A percentile compares a stretch with the other conserved stretches of the same genome.
Conservation (phyloP, 2,888 invertebrate genomes). For the Horisme vitalbata region DNA sequence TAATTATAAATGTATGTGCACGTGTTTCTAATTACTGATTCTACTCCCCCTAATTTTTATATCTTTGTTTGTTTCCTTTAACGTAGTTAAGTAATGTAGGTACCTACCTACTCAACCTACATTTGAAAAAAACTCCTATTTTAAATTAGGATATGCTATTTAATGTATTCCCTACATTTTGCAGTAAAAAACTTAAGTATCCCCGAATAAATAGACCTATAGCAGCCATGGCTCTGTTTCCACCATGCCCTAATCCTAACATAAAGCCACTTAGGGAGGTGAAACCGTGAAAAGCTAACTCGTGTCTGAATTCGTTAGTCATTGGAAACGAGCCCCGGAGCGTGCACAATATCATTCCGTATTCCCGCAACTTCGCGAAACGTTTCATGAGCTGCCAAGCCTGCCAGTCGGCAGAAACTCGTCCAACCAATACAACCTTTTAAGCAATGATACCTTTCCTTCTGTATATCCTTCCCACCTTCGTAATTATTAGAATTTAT, state of each 20-base stretch:
- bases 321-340: slow-evolving; percentile 56
- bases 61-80: slow-evolving; percentile 12
- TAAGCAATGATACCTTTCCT: slow-evolving; percentile 40
- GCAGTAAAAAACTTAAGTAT: no score
- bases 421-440: slow-evolving; percentile 38
- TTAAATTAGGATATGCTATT: no score
- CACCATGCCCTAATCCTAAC: no score
- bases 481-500: slow-evolving; percentile 43
- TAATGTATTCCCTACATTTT: no score
- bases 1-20: slow-evolving; percentile 7
- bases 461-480: slow-evolving; percentile 37
- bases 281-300: slow-evolving; percentile 4
- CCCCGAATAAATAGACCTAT: no score
- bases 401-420: slow-evolving; percentile 60
- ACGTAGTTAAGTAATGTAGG: no score
- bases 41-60: no score
- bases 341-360: slow-evolving; percentile 50
- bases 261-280: no score
- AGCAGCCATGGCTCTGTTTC: no score
- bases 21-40: slow-evolving; percentile 21
- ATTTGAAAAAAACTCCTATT: no score
- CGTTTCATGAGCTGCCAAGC: slow-evolving; percentile 61
- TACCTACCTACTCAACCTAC: no score
- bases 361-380: slow-evolving; percentile 47
- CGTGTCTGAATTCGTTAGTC: slow-evolving; percentile 25